These are phyloP conservation scores for Macrosoma leucophasiata DNA, from an alignment of 2,888 invertebrate species.

Conservation along the genomic window DNA sequence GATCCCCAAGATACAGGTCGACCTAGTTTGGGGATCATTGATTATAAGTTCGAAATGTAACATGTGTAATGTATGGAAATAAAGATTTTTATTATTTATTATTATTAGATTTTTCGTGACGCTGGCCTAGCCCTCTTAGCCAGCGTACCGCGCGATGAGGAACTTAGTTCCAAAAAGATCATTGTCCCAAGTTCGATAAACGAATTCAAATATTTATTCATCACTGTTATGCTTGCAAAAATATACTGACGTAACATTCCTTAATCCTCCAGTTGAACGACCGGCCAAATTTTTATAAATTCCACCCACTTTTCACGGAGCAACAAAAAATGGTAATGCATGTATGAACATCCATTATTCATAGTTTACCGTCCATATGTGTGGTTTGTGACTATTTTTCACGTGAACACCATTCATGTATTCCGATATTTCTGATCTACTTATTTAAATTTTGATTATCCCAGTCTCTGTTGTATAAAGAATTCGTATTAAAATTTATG, in stretches of 20 bases:
- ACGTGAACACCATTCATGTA: conserved; percentile 39
- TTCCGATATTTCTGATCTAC: conserved; percentile 53
- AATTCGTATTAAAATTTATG: conserved; percentile 32
- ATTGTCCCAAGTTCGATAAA: too few species aligned
- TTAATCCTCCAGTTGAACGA: conserved; percentile 46
- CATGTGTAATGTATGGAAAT: too few species aligned
- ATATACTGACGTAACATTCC: conserved; percentile 19
- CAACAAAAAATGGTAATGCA: conserved; percentile 53
- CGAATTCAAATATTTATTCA: too few species aligned
- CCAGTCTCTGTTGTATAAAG: conserved; percentile 32
- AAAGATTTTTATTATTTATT: too few species aligned
- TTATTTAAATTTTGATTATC: conserved; percentile 47
- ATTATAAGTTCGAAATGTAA: too few species aligned
- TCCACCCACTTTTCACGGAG: conserved; percentile 57
- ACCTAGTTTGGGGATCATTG: too few species aligned
- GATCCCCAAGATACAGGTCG: too few species aligned
- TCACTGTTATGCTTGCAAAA: too few species aligned
- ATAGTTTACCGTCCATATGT: conserved; percentile 41
- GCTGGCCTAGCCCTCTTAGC: too few species aligned
- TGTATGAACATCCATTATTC: conserved; percentile 53
- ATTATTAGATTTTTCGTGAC: too few species aligned
- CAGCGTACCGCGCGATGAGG: too few species aligned
- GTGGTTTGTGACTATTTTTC: conserved; percentile 41
- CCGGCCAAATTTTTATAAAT: conserved; percentile 62
- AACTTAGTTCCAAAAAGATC: too few species aligned